These are phyloP conservation scores for Chiloscyllium plagiosum DNA, from an alignment of 2,113 vertebrate genomes.

Conservation along the genomic window DNA sequence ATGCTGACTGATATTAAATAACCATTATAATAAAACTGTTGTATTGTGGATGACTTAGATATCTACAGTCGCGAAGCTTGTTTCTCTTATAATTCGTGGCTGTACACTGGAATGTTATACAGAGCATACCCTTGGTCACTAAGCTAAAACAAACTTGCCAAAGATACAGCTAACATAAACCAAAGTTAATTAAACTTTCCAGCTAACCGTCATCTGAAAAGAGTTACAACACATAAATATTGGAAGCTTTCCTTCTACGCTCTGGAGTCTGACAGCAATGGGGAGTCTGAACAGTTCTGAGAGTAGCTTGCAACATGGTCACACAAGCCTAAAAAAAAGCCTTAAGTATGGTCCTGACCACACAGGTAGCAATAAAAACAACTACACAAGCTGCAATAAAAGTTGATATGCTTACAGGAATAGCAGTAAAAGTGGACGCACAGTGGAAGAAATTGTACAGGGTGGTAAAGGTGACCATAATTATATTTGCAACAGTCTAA, in stretches of 20 bases:
- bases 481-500: background rate
- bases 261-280: background rate
- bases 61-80: background rate
- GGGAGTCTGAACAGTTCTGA: too few relatives aligned
- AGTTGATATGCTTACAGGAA: background rate
- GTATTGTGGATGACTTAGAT: background rate
- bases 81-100: background rate
- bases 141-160: background rate
- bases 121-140: background rate
- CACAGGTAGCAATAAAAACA: constrained; percentile 4
- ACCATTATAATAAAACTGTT: background rate
- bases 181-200: background rate
- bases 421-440: constrained; percentile 8
- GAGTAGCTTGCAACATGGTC: background rate
- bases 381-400: constrained; percentile 22
- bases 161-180: background rate
- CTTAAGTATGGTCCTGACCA: background rate
- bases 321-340: background rate
- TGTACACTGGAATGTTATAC: background rate
- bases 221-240: background rate
- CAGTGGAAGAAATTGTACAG: background rate
- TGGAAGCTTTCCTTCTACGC: background rate
- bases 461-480: background rate
- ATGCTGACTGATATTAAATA: background rate
- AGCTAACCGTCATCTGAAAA: background rate